Conservation (phyloP, 2,113 vertebrate species). For the Sinocyclocheilus rhinocerous region DNA sequence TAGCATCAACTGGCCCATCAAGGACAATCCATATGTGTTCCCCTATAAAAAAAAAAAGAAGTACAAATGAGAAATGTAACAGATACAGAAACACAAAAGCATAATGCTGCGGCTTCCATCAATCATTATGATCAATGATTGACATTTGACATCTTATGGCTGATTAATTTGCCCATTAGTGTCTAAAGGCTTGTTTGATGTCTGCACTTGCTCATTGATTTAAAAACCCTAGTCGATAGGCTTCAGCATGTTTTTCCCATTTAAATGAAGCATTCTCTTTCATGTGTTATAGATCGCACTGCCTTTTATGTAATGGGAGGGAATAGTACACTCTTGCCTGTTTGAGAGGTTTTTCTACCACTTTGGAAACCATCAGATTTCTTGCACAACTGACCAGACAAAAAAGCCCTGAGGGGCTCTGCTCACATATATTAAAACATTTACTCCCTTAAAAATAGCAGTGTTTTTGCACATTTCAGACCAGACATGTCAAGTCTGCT, state of each 20-base stretch:
- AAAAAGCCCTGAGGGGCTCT: not conserved
- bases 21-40: conserved; percentile 97
- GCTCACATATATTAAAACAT: not conserved
- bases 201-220: conserved; percentile 16
- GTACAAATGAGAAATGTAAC: conserved; percentile 4
- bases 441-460: not conserved
- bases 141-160: conserved; percentile 2
- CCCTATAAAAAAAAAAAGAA: conserved; percentile 71
- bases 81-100: conserved; percentile 12
- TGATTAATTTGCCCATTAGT: conserved; percentile 8
- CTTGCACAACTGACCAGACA: not conserved
- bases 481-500: not conserved
- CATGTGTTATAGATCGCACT: conserved; percentile 12
- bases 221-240: not conserved
- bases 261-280: conserved; percentile 23
- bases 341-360: conserved; percentile 7
- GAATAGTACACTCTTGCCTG: not conserved
- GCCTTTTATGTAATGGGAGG: conserved; percentile 1
- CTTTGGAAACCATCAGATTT: conserved; percentile 10
- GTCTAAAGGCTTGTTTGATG: conserved; percentile 8
- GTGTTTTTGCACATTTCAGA: not conserved
- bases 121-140: conserved; percentile 32
- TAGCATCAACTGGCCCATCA: conserved; percentile 96
- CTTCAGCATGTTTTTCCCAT: conserved; percentile 10
- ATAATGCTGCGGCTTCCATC: not conserved